Conservation (phyloP, 2,797 vertebrate genomes). For the Fringilla coelebs region DNA sequence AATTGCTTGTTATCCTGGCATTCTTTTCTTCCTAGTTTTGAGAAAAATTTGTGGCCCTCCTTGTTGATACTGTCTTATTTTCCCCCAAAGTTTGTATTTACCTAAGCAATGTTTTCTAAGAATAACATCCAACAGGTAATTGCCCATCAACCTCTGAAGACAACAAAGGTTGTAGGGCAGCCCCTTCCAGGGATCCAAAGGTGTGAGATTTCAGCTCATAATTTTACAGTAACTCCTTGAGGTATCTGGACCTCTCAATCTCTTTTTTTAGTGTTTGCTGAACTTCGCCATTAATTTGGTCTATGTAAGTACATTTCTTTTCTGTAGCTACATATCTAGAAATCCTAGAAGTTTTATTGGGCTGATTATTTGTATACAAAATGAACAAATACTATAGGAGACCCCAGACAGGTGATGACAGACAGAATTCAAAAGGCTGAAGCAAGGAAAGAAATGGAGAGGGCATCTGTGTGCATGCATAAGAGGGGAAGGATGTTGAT, state of each 20-base stretch:
- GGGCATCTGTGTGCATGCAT: fast-evolving
- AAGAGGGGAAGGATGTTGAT: not conserved
- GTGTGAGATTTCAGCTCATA: not conserved
- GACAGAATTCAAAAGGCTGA: not conserved
- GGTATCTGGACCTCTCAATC: not conserved
- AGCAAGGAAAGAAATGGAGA: not conserved
- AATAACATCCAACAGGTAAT: not conserved
- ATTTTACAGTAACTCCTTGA: not conserved
- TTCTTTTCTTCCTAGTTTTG: not conserved
- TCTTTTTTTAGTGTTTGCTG: not conserved
- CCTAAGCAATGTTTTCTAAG: not conserved
- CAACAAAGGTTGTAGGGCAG: not conserved
- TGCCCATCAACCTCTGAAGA: not conserved
- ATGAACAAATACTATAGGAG: not conserved
- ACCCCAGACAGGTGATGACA: not conserved
- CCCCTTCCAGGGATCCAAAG: not conserved
- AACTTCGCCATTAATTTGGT: not conserved
- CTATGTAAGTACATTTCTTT: not conserved
- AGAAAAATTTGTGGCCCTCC: not conserved
- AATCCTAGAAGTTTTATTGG: not conserved
- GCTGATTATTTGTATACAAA: not conserved
- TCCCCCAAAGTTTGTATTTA: not conserved
- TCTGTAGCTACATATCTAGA: not conserved
- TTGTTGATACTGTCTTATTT: not conserved
- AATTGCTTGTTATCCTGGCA: not conserved